phyloP scores from a whole-genome alignment of 2,888 invertebrate species.

The Mesorhabditis spiculigera region DNA sequence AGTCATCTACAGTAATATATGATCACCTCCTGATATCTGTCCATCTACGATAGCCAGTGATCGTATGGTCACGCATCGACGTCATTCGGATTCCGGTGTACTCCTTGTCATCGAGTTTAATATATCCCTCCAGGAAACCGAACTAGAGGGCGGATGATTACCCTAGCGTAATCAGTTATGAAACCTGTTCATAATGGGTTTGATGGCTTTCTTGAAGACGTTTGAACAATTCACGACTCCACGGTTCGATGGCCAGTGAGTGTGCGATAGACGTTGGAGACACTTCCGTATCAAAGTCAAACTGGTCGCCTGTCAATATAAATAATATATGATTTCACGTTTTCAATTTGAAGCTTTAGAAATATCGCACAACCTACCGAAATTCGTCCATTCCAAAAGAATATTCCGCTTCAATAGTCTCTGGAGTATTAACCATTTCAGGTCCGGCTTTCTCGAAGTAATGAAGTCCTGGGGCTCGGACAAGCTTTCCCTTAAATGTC shows the following conservation, averaged over 20 bases:
- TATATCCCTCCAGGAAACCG: slow-evolving; percentile 35
- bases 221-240: slow-evolving; percentile 72
- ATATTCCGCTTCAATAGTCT: slow-evolving; percentile 67
- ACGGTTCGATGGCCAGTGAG: slow-evolving; percentile 74
- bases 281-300: slow-evolving; percentile 75
- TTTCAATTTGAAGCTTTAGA: background rate
- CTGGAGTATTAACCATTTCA: background rate
- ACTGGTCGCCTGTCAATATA: slow-evolving; percentile 62
- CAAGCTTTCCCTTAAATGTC: no score
- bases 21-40: slow-evolving; percentile 43
- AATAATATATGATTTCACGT: slow-evolving; percentile 3
- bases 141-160: slow-evolving; percentile 23
- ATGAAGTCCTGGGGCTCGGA: slow-evolving; percentile 57
- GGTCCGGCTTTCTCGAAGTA: slow-evolving; percentile 19
- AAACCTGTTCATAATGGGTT: slow-evolving; percentile 76
- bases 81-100: slow-evolving; percentile 65
- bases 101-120: slow-evolving; percentile 24
- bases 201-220: slow-evolving; percentile 73
- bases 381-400: slow-evolving; percentile 69
- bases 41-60: slow-evolving; percentile 64
- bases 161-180: background rate
- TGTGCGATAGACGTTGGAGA: slow-evolving; percentile 70
- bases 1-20: background rate
- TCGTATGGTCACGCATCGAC: slow-evolving; percentile 79
- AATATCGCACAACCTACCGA: slow-evolving; percentile 55